Percentiles rank a stretch among this genome's conserved stretches.
Evolutionary conservation across 2,888 invertebrate genomes (phyloP).

Genomic region (Drosophila meridiana): DNA sequence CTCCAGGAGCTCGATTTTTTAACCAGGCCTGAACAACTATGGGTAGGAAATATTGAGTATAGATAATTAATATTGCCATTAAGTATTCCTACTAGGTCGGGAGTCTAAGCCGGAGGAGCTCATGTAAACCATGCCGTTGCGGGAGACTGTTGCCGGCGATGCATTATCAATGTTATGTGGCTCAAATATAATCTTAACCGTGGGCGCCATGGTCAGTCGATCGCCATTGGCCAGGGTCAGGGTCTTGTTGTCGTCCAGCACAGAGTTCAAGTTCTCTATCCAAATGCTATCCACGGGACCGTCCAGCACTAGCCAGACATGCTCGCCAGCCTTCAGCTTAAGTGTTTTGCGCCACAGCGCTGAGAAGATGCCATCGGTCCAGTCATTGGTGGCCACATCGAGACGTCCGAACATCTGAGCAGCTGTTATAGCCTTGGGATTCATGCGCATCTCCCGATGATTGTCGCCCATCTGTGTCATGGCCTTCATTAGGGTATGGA

Average conservation of each 20-base stretch:
- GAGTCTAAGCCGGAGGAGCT: conserved; percentile 97
- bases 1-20: conserved; percentile 87
- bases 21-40: conserved; percentile 93
- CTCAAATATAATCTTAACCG: conserved; percentile 98
- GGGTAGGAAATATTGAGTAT: neutral
- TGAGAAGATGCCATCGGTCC: conserved; percentile 99
- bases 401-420: conserved; percentile 98
- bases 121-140: conserved; percentile 98
- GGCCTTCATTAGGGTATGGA: conserved; percentile 95
- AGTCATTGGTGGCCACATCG: conserved; percentile 98
- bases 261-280: conserved; percentile 99
- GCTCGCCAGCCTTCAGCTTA: conserved; percentile 93
- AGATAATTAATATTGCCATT: neutral
- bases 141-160: conserved; percentile 97
- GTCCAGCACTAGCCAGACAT: conserved; percentile 97
- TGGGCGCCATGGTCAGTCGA: conserved; percentile 96
- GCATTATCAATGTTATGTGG: conserved; percentile 99
- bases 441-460: conserved; percentile 98
- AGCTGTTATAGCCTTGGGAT: conserved; percentile 98
- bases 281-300: conserved; percentile 99
- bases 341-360: conserved; percentile 98
- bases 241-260: conserved; percentile 98
- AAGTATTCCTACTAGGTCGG: conserved; percentile 88
- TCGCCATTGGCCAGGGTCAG: conserved; percentile 98
- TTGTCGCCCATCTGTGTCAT: conserved; percentile 93